Evolutionary conservation across 2,888 invertebrate genomes (phyloP).

Genomic region (Drosophila putrida): DNA sequence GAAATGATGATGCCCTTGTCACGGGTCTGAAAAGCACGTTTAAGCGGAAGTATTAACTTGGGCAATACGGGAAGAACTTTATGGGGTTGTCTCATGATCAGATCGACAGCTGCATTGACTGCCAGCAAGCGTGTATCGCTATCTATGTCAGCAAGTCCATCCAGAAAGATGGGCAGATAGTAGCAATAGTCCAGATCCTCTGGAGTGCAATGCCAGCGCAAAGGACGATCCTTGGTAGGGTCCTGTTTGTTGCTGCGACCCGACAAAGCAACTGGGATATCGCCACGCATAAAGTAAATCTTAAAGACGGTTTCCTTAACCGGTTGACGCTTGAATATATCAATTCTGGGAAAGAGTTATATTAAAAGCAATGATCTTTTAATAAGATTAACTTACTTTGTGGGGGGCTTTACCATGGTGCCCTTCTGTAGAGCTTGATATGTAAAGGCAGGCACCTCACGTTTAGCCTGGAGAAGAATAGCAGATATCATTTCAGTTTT

Average conservation of each 20-base stretch:
- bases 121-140: constrained; percentile 95
- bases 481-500: too few relatives aligned
- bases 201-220: constrained; percentile 83
- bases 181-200: constrained; percentile 93
- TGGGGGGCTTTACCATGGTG: constrained; percentile 82
- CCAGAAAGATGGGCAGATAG: constrained; percentile 97
- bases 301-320: constrained; percentile 83
- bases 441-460: constrained; percentile 84
- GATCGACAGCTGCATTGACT: constrained; percentile 93
- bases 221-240: constrained; percentile 78
- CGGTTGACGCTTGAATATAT: constrained; percentile 77
- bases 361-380: too few relatives aligned
- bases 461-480: constrained; percentile 53
- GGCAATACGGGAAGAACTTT: constrained; percentile 92
- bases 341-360: constrained; percentile 62
- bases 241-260: constrained; percentile 73
- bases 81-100: constrained; percentile 87
- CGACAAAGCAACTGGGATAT: constrained; percentile 82
- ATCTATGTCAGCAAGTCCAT: constrained; percentile 93
- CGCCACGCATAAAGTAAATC: constrained; percentile 83
- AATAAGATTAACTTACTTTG: constrained; percentile 73
- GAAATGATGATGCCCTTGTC: constrained; percentile 92
- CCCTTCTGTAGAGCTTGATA: constrained; percentile 83
- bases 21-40: constrained; percentile 95
- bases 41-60: constrained; percentile 96